These are phyloP conservation scores for Phortica okadai DNA, from an alignment of 2,888 invertebrate genomes.

Conservation along the genomic window DNA sequence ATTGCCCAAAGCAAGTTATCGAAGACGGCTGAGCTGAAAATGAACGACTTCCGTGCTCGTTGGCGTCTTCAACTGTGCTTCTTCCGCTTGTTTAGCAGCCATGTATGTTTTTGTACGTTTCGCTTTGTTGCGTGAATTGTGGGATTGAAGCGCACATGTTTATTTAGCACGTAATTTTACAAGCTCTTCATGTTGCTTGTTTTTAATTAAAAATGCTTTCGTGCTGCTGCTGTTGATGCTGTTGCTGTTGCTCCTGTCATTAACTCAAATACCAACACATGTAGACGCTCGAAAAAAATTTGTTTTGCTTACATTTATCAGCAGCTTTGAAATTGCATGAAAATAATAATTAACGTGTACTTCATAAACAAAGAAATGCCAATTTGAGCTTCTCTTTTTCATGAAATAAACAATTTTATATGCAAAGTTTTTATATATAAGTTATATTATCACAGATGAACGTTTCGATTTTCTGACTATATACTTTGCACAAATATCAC, in stretches of 20 bases:
- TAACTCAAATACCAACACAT: not conserved
- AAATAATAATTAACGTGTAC: slow-evolving; percentile 20
- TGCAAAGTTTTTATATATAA: no score
- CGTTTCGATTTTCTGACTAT: no score
- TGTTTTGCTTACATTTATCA: not conserved
- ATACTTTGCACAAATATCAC: no score
- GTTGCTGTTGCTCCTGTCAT: not conserved
- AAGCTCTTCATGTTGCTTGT: slow-evolving; percentile 6
- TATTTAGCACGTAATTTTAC: slow-evolving; percentile 20
- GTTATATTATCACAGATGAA: no score
- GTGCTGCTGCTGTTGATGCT: slow-evolving; percentile 4
- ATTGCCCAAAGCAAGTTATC: no score
- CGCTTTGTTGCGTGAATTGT: not conserved
- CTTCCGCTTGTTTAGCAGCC: no score
- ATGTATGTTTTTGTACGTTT: no score
- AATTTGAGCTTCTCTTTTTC: no score
- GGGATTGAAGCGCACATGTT: not conserved
- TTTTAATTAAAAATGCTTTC: slow-evolving; percentile 28
- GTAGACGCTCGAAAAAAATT: not conserved
- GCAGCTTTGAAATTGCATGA: not conserved
- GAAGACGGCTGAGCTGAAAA: no score
- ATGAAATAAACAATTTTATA: no score
- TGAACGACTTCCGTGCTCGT: no score
- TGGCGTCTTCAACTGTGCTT: no score
- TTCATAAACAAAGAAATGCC: not conserved